A percentile compares a stretch with the other conserved stretches of the same genome.
Evolutionary conservation across 2,888 invertebrate species (phyloP).

Genomic region (Trachelus stipa): DNA sequence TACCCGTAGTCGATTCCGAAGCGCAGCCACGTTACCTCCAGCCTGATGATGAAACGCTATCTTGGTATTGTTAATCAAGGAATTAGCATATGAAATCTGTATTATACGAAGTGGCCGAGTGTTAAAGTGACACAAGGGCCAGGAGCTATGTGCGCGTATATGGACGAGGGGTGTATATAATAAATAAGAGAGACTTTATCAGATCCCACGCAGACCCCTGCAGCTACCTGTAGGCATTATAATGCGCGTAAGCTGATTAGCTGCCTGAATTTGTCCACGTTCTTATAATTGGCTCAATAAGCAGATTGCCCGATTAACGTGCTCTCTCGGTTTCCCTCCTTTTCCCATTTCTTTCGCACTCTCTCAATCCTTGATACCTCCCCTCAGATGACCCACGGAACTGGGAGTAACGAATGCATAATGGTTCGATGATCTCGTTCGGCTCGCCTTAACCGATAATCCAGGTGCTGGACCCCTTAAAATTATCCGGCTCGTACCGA

Average conservation of each 20-base stretch:
- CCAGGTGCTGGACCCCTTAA: not conserved
- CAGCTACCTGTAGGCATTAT: conserved; percentile 53
- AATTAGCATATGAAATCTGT: conserved; percentile 61
- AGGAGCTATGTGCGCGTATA: conserved; percentile 19
- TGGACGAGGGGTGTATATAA: conserved; percentile 49
- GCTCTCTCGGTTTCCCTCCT: conserved; percentile 19
- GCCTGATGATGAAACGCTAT: conserved; percentile 49
- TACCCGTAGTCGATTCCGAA: conserved; percentile 11
- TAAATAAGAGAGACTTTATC: conserved; percentile 61
- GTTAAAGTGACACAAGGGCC: conserved; percentile 17
- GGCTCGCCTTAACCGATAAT: not conserved
- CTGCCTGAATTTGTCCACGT: conserved; percentile 63
- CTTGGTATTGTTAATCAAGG: conserved; percentile 58
- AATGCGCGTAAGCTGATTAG: conserved; percentile 63
- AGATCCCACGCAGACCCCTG: conserved; percentile 59
- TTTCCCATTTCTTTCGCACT: conserved; percentile 17
- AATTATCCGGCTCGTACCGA: not conserved
- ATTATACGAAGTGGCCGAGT: conserved; percentile 40
- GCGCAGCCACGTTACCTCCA: not conserved
- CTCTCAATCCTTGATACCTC: conserved; percentile 1
- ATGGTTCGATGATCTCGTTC: not conserved
- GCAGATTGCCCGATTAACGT: conserved; percentile 49
- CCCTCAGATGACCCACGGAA: not conserved
- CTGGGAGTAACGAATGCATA: not conserved
- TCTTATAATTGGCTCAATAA: conserved; percentile 58